These are phyloP conservation scores for Takifugu ocellatus DNA, from an alignment of 2,797 vertebrate species.

Conservation along the genomic window DNA sequence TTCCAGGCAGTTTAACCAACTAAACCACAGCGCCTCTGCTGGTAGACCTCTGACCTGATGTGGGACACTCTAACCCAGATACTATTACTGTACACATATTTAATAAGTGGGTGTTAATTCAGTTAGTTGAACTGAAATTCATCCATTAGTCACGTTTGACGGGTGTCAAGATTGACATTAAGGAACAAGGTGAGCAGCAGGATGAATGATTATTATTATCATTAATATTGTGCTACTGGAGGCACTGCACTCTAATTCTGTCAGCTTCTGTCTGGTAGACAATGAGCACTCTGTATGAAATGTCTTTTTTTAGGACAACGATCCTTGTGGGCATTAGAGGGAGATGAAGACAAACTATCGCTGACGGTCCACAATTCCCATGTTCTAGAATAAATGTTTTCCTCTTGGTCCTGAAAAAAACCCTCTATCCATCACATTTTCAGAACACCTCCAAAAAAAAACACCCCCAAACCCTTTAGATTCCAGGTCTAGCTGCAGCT, in stretches of 20 bases:
- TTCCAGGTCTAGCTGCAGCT: conserved; percentile 27
- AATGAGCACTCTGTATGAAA: conserved; percentile 41
- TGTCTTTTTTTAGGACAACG: conserved; percentile 66
- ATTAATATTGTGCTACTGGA: conserved; percentile 23
- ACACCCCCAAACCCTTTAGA: conserved; percentile 5
- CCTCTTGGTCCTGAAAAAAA: conserved; percentile 38
- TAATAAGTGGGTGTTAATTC: too few relatives aligned
- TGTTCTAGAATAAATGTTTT: conserved; percentile 60
- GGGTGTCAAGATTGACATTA: conserved; percentile 23
- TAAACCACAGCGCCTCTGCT: too few relatives aligned
- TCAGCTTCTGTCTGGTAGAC: conserved; percentile 43
- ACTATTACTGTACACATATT: too few relatives aligned
- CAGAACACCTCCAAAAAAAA: conserved; percentile 14
- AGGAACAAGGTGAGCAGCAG: not conserved
- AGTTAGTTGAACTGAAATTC: conserved; percentile 1
- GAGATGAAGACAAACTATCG: conserved; percentile 59
- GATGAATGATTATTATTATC: conserved; percentile 34
- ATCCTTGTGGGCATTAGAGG: conserved; percentile 59
- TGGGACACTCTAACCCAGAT: too few relatives aligned
- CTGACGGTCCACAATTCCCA: conserved; percentile 60
- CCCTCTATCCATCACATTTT: conserved; percentile 52
- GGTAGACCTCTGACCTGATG: too few relatives aligned
- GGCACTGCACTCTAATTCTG: conserved; percentile 25
- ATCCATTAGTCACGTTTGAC: conserved; percentile 29
- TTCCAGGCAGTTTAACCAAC: too few relatives aligned